These are phyloP conservation scores for Neoascia interrupta DNA, from an alignment of 2,888 invertebrate species.

Conservation along the genomic window DNA sequence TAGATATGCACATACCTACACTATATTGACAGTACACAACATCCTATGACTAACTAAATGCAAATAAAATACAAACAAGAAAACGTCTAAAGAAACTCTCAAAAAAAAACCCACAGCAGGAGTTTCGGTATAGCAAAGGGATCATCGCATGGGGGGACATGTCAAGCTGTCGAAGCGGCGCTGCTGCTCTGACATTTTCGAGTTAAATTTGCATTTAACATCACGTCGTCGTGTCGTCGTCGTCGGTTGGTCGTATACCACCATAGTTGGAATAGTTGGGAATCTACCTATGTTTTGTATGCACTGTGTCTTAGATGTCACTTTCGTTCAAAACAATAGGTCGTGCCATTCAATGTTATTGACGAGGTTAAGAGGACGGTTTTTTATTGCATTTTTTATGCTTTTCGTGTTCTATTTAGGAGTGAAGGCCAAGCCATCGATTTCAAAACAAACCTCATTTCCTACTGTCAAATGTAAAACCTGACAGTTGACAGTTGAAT, in stretches of 20 bases:
- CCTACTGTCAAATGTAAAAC: too few species aligned
- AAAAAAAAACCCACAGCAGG: constrained; percentile 7
- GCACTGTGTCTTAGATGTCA: constrained; percentile 37
- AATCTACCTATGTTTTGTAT: background rate
- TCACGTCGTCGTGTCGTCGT: constrained; percentile 3
- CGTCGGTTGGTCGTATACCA: background rate
- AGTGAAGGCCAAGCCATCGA: constrained; percentile 24
- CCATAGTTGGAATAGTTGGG: constrained; percentile 13
- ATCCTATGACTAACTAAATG: constrained; percentile 41
- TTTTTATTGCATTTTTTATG: background rate
- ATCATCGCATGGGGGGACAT: constrained; percentile 24
- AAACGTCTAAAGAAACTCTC: background rate
- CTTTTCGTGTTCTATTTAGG: background rate
- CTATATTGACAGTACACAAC: constrained; percentile 17
- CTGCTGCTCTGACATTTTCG: constrained; percentile 52
- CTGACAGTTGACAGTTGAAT: too few species aligned
- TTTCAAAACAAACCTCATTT: too few species aligned
- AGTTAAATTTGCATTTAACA: constrained; percentile 57
- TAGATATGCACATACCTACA: background rate
- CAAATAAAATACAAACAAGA: constrained; percentile 42
- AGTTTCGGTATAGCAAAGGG: background rate
- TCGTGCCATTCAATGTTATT: constrained; percentile 40
- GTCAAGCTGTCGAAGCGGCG: constrained; percentile 63
- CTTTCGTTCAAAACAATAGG: constrained; percentile 56
- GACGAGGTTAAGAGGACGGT: constrained; percentile 32